These are phyloP conservation scores for Riparia riparia DNA, from an alignment of 2,113 vertebrate genomes.

Conservation along the genomic window DNA sequence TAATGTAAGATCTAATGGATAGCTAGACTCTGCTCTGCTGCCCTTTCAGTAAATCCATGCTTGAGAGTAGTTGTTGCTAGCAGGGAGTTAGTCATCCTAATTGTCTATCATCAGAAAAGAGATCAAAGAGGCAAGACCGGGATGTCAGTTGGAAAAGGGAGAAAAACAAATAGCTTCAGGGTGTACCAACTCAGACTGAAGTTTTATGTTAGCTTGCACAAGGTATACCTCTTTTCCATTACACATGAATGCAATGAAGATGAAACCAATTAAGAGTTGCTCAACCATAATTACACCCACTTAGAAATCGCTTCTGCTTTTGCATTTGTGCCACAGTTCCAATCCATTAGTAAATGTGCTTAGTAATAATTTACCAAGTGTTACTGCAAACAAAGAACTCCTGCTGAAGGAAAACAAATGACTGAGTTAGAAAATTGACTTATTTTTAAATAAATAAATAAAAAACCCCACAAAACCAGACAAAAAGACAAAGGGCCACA, in stretches of 20 bases:
- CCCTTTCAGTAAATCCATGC: background rate
- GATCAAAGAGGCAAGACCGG: background rate
- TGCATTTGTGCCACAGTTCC: background rate
- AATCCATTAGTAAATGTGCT: background rate
- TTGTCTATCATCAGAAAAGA: background rate
- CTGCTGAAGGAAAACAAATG: background rate
- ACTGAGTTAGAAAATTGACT: background rate
- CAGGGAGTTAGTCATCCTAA: background rate
- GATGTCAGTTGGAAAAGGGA: background rate
- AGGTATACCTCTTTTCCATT: background rate
- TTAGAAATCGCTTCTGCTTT: conserved; percentile 12
- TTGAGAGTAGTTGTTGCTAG: background rate
- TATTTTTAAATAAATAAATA: background rate
- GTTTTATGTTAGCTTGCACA: background rate
- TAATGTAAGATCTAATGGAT: background rate
- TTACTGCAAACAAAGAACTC: background rate
- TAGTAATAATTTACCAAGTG: background rate
- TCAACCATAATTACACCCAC: background rate
- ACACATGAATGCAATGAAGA: background rate
- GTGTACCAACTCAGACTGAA: background rate
- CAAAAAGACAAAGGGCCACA: background rate
- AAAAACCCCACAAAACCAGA: background rate
- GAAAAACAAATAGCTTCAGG: background rate
- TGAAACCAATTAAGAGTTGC: background rate
- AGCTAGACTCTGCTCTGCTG: background rate